A percentile compares a stretch with the other conserved stretches of the same genome.
Conservation (phyloP, 1,140 invertebrate species). For the Eumaeus atala region DNA sequence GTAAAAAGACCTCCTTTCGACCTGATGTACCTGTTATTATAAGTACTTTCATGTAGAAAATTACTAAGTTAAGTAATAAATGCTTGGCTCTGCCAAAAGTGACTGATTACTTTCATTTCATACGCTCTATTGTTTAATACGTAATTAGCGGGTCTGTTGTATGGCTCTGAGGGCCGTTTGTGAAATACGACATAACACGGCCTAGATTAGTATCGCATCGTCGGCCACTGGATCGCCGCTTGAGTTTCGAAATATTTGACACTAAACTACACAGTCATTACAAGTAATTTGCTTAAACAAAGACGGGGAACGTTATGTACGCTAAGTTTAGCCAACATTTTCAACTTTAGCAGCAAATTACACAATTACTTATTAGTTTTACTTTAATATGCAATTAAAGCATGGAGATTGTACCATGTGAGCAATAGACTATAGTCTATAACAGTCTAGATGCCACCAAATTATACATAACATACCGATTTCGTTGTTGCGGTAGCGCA, state of each 20-base stretch:
- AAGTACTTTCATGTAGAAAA: conserved; percentile 37
- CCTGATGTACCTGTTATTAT: conserved; percentile 70
- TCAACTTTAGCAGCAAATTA: neutral
- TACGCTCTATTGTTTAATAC: conserved; percentile 27
- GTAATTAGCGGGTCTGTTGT: conserved; percentile 34
- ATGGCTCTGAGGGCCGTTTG: conserved; percentile 37
- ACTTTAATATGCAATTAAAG: too few relatives aligned
- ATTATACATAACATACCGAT: conserved; percentile 11
- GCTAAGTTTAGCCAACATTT: neutral
- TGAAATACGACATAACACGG: conserved; percentile 57
- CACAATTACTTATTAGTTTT: neutral
- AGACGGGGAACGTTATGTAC: neutral
- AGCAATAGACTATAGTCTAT: conserved; percentile 1
- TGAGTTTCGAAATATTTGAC: conserved; percentile 51
- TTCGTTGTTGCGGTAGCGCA: conserved; percentile 20
- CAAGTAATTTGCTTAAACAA: conserved; percentile 34
- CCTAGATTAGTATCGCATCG: conserved; percentile 53
- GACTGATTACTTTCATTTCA: conserved; percentile 33
- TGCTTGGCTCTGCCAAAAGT: conserved; percentile 47
- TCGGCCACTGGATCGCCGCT: conserved; percentile 39
- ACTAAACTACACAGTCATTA: conserved; percentile 47
- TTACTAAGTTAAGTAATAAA: conserved; percentile 45
- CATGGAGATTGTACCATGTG: neutral
- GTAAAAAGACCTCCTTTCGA: conserved; percentile 34
- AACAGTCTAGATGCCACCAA: conserved; percentile 1